phyloP scores from a whole-genome alignment of 1,140 invertebrate genomes.

The Caenorhabditis tropicalis region DNA sequence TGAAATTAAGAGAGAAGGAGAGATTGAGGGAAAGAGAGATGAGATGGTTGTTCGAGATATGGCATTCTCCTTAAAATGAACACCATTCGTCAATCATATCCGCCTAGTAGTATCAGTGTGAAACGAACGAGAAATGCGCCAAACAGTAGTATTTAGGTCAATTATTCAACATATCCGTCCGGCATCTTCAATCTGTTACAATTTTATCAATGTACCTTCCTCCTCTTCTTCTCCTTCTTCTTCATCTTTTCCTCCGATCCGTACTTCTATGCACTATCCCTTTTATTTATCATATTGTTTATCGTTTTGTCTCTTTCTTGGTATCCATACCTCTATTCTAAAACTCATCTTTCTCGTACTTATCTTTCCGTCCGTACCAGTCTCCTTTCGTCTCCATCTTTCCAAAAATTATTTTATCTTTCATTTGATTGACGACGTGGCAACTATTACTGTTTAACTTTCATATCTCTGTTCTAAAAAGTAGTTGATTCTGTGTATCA shows the following conservation, averaged over 20 bases:
- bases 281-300: slow-evolving; percentile 43
- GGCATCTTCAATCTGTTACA: neutral
- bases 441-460: slow-evolving; percentile 7
- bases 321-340: neutral
- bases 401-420: neutral
- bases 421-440: slow-evolving; percentile 17
- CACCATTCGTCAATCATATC: slow-evolving; percentile 27
- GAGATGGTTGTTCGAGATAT: slow-evolving; percentile 5
- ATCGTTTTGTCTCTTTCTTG: slow-evolving; percentile 29
- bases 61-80: neutral
- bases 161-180: slow-evolving; percentile 37
- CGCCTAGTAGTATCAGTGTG: slow-evolving; percentile 19
- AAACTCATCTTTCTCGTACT: neutral
- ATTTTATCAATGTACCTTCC: slow-evolving; percentile 4
- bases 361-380: neutral
- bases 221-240: no score
- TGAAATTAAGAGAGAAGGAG: neutral
- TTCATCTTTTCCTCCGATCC: no score
- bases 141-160: slow-evolving; percentile 37
- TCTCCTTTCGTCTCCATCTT: neutral
- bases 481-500: neutral
- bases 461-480: neutral
- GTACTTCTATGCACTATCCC: slow-evolving; percentile 13
- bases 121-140: slow-evolving; percentile 23
- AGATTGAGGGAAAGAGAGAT: neutral